These are phyloP conservation scores for Hoplodrina blanda DNA, from an alignment of 2,888 invertebrate genomes.

Conservation along the genomic window DNA sequence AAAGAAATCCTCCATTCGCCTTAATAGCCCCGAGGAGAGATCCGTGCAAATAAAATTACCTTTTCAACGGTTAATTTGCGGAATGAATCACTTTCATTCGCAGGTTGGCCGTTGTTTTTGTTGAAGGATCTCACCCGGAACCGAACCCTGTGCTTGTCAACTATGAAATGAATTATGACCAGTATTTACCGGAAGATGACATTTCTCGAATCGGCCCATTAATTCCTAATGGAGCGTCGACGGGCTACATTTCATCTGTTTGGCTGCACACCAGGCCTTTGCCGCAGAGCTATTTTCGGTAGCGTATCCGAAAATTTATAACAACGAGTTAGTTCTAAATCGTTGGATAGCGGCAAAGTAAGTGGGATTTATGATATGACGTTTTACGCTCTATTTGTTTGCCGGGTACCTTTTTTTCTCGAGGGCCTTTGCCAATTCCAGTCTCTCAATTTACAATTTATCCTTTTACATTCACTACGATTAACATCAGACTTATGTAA, in stretches of 20 bases:
- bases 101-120: conserved; percentile 77
- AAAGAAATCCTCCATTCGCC: conserved; percentile 60
- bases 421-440: conserved; percentile 62
- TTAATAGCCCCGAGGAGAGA: conserved; percentile 33
- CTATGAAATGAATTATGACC: conserved; percentile 82
- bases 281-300: conserved; percentile 87
- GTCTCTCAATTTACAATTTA: conserved; percentile 38
- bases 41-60: conserved; percentile 73
- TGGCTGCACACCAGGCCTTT: conserved; percentile 85
- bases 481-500: conserved; percentile 44
- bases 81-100: conserved; percentile 81
- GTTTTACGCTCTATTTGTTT: conserved; percentile 82
- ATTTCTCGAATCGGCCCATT: conserved; percentile 89
- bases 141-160: conserved; percentile 68
- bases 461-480: conserved; percentile 26
- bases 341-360: conserved; percentile 85
- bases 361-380: conserved; percentile 85
- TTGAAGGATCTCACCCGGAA: conserved; percentile 55
- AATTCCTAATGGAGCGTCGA: conserved; percentile 88
- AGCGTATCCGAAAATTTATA: conserved; percentile 88
- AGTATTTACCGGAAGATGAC: conserved; percentile 89
- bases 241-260: conserved; percentile 89
- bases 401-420: conserved; percentile 63
- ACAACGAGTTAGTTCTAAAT: conserved; percentile 88
- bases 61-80: conserved; percentile 79